phyloP scores from a whole-genome alignment of 1,140 invertebrate species.

The Mercenaria mercenaria region DNA sequence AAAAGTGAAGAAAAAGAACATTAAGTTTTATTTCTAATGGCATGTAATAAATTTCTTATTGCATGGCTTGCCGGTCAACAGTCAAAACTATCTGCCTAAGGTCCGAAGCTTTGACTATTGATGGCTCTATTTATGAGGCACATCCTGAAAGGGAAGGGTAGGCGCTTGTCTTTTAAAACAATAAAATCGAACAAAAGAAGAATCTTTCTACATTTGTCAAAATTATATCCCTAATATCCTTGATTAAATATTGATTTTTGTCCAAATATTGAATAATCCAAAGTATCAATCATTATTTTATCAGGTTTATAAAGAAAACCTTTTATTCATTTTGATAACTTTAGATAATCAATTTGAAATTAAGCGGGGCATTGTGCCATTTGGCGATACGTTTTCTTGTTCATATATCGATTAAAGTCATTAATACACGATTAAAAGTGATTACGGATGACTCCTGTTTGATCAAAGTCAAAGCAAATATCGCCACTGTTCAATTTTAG shows the following conservation, averaged over 20 bases:
- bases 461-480: too few relatives aligned
- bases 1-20: too few relatives aligned
- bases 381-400: neutral
- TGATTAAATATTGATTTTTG: neutral
- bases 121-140: neutral
- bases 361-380: neutral
- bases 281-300: neutral
- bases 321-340: neutral
- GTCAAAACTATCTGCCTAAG: neutral
- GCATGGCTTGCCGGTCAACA: neutral
- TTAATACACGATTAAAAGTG: constrained; percentile 1
- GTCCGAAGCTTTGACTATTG: neutral
- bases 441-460: neutral
- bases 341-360: neutral
- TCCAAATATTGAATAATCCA: neutral
- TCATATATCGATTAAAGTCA: neutral
- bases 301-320: neutral
- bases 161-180: neutral
- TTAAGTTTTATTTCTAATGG: too few relatives aligned
- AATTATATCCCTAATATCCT: neutral
- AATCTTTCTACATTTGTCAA: neutral
- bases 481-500: too few relatives aligned
- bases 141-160: neutral
- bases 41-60: too few relatives aligned
- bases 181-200: neutral